Percentiles rank a stretch among this genome's conserved stretches.
Evolutionary conservation across 1,140 invertebrate genomes (phyloP).

Genomic region (Drosophila tristis): DNA sequence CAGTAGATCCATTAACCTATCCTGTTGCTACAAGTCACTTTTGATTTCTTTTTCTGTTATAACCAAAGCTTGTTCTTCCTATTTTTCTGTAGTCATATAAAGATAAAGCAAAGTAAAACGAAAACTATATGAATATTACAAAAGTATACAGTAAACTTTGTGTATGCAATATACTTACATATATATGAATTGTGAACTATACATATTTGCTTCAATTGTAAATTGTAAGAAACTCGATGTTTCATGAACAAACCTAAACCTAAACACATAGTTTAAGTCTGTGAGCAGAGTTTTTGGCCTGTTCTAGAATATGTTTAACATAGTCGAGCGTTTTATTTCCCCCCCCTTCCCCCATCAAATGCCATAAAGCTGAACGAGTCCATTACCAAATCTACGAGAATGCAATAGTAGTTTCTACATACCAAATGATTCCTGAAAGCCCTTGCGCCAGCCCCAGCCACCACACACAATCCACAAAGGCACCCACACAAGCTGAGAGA

Average conservation of each 20-base stretch:
- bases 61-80: slow-evolving; percentile 82
- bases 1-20: slow-evolving; percentile 13
- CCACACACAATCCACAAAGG: slow-evolving; percentile 12
- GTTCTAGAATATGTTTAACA: slow-evolving; percentile 40
- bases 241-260: slow-evolving; percentile 61
- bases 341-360: slow-evolving; percentile 25
- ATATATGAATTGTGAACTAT: slow-evolving; percentile 45
- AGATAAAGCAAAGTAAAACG: slow-evolving; percentile 43
- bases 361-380: slow-evolving; percentile 51
- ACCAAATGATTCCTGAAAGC: slow-evolving; percentile 41
- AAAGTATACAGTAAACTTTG: slow-evolving; percentile 6
- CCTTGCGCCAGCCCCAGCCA: neutral
- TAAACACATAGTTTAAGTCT: slow-evolving; percentile 35
- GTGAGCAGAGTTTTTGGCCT: slow-evolving; percentile 19
- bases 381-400: slow-evolving; percentile 30
- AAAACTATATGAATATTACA: slow-evolving; percentile 23
- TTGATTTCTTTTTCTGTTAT: slow-evolving; percentile 52
- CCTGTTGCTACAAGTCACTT: slow-evolving; percentile 5
- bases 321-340: slow-evolving; percentile 21
- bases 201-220: slow-evolving; percentile 47
- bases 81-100: slow-evolving; percentile 65
- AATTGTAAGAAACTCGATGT: slow-evolving; percentile 49
- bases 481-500: slow-evolving; percentile 62
- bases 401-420: slow-evolving; percentile 71
- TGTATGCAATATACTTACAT: slow-evolving; percentile 33